These are phyloP conservation scores for Reinhardtius hippoglossoides DNA, from an alignment of 2,113 vertebrate species.

Conservation along the genomic window DNA sequence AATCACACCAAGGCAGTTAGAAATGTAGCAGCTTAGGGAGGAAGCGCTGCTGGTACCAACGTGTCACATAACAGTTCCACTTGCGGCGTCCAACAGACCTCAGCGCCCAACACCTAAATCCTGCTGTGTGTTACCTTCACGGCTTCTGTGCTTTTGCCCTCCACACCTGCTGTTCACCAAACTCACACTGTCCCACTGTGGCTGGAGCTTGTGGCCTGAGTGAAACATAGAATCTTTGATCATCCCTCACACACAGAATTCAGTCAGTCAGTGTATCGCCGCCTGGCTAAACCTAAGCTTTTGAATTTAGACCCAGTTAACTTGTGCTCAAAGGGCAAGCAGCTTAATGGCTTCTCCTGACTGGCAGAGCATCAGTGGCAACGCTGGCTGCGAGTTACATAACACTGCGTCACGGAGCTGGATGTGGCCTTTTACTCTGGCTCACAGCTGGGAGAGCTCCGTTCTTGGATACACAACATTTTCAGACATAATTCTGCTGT, in stretches of 20 bases:
- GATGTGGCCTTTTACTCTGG: conserved; percentile 23
- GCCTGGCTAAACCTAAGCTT: conserved; percentile 46
- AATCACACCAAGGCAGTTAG: conserved; percentile 32
- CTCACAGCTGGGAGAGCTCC: conserved; percentile 39
- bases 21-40: conserved; percentile 27
- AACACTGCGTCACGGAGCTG: conserved; percentile 48
- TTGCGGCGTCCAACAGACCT: background rate
- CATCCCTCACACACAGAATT: conserved; percentile 19
- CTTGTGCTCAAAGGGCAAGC: conserved; percentile 37
- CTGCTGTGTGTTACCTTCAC: conserved; percentile 45
- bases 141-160: conserved; percentile 21
- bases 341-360: conserved; percentile 59
- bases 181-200: conserved; percentile 29
- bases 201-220: conserved; percentile 1
- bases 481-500: conserved; percentile 19
- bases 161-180: conserved; percentile 27
- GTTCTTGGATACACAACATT: conserved; percentile 8
- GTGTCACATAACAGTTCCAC: conserved; percentile 40
- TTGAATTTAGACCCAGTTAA: conserved; percentile 48
- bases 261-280: conserved; percentile 24
- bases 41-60: conserved; percentile 32
- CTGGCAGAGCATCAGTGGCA: conserved; percentile 25
- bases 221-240: conserved; percentile 14
- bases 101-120: conserved; percentile 39
- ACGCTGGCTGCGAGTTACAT: conserved; percentile 51